Evolutionary conservation across 1,140 invertebrate genomes (phyloP).

Genomic region (Conus betulinus): DNA sequence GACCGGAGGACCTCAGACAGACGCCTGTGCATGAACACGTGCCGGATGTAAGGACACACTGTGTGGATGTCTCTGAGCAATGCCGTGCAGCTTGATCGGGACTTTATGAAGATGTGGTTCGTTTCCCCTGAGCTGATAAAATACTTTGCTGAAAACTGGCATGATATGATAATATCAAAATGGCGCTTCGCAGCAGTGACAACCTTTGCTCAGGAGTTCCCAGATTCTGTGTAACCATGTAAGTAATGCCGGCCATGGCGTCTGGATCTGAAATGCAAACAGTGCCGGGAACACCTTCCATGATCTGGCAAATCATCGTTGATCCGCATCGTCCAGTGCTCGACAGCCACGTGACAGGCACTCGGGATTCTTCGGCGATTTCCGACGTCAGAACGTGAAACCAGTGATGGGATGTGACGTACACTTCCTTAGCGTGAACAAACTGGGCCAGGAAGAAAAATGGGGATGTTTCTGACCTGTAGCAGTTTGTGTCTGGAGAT

Average conservation of each 20-base stretch:
- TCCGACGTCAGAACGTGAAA: slow-evolving; percentile 21
- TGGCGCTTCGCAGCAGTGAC: not conserved
- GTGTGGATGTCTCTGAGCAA: not conserved
- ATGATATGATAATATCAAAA: too few relatives aligned
- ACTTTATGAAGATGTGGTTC: not conserved
- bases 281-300: slow-evolving; percentile 10
- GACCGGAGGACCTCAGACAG: not conserved
- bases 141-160: too few relatives aligned
- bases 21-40: not conserved
- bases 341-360: slow-evolving; percentile 23
- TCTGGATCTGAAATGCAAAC: slow-evolving; percentile 17
- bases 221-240: not conserved
- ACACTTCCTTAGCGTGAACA: not conserved
- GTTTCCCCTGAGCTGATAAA: too few relatives aligned
- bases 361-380: not conserved
- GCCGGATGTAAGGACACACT: not conserved
- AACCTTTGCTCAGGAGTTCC: not conserved
- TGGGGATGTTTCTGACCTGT: not conserved
- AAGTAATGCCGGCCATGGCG: not conserved
- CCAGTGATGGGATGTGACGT: not conserved
- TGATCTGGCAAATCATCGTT: slow-evolving; percentile 5
- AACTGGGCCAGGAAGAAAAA: slow-evolving; percentile 18
- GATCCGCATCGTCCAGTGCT: slow-evolving; percentile 25
- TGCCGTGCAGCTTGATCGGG: not conserved
- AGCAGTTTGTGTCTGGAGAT: not conserved